These are phyloP conservation scores for Pandion haliaetus DNA, from an alignment of 2,113 vertebrate species.

Conservation along the genomic window DNA sequence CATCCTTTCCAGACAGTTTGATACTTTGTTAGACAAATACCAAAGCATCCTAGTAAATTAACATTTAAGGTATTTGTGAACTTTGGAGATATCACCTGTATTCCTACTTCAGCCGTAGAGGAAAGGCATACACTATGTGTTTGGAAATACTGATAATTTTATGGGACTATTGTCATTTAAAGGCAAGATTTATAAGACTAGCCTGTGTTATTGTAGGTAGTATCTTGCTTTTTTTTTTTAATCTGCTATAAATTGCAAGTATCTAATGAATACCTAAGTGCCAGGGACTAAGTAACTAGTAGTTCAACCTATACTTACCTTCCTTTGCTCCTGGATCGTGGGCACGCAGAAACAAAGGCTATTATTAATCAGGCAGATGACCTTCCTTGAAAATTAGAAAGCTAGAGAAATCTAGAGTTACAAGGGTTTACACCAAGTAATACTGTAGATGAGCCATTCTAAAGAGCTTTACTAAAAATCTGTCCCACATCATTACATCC, in stretches of 20 bases:
- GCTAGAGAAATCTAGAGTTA: neutral
- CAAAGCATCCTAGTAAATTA: neutral
- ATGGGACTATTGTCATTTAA: neutral
- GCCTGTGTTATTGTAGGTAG: neutral
- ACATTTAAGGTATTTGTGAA: neutral
- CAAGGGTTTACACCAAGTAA: neutral
- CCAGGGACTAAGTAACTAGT: neutral
- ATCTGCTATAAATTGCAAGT: neutral
- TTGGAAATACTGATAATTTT: neutral
- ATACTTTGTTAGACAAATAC: neutral
- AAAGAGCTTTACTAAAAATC: neutral
- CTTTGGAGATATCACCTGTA: neutral
- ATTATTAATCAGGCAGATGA: neutral
- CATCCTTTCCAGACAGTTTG: neutral
- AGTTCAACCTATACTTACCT: neutral
- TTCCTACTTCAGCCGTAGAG: too few species aligned
- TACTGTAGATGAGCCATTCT: neutral
- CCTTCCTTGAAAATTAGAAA: neutral
- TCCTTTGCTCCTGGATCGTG: neutral
- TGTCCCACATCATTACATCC: neutral
- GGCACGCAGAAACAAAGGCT: neutral
- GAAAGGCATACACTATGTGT: too few species aligned
- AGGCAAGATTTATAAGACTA: neutral
- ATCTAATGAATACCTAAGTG: neutral
- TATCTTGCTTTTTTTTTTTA: neutral